Conservation (phyloP, 1,140 invertebrate species). For the Drosophila nigromelanica region DNA sequence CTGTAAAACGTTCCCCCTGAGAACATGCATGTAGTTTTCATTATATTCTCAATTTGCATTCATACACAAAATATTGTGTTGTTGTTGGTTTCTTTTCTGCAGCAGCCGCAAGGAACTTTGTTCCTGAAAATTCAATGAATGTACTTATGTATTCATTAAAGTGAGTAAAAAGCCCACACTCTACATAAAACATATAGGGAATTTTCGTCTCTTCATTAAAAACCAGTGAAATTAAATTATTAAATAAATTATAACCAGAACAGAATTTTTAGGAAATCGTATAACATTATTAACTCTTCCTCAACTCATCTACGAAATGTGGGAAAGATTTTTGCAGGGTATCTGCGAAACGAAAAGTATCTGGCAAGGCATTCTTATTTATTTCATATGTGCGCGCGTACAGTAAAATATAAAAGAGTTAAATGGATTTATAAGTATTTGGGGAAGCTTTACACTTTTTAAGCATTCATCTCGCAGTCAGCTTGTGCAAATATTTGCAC, state of each 20-base stretch:
- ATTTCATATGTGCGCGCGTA: background rate
- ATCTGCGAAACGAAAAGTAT: background rate
- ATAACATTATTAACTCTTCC: no score
- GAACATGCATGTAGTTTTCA: background rate
- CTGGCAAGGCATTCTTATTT: no score
- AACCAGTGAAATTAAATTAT: no score
- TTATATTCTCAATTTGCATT: background rate
- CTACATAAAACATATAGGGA: background rate
- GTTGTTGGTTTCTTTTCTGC: background rate
- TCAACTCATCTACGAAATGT: no score
- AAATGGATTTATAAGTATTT: slow-evolving; percentile 10
- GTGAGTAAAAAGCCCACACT: background rate
- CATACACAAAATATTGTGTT: background rate
- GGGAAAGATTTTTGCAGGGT: background rate
- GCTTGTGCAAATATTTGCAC: slow-evolving; percentile 36
- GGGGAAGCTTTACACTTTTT: slow-evolving; percentile 1
- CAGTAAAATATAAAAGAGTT: background rate
- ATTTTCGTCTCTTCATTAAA: no score
- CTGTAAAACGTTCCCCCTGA: background rate
- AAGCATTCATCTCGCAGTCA: slow-evolving; percentile 11
- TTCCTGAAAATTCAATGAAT: background rate
- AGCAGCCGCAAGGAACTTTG: background rate
- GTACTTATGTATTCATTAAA: background rate
- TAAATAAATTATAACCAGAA: no score
- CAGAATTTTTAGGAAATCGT: no score